These are phyloP conservation scores for Herminia tarsipennalis DNA, from an alignment of 2,888 invertebrate genomes.

Conservation along the genomic window DNA sequence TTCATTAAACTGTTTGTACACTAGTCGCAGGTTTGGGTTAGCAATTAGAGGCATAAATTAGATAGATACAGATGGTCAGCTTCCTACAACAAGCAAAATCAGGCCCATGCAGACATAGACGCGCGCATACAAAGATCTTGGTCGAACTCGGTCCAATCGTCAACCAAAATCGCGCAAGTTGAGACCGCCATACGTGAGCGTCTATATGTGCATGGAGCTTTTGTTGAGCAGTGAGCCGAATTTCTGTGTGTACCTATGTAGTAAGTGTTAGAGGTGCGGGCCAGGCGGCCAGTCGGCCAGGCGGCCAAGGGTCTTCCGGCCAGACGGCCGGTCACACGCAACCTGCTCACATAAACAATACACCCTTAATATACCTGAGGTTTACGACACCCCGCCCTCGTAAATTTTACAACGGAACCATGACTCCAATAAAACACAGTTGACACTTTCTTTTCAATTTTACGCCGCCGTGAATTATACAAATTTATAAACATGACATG, in stretches of 20 bases:
- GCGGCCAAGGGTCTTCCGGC: constrained; percentile 19
- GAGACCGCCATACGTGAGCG: too few relatives aligned
- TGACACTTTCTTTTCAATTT: constrained; percentile 37
- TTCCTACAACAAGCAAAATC: too few relatives aligned
- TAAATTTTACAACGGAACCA: constrained; percentile 37
- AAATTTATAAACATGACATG: constrained; percentile 32
- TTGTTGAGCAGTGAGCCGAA: too few relatives aligned
- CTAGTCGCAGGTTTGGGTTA: constrained; percentile 31
- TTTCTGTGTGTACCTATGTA: too few relatives aligned
- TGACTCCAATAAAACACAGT: constrained; percentile 35
- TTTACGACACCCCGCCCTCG: constrained; percentile 22
- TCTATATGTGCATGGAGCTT: too few relatives aligned
- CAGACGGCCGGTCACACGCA: constrained; percentile 30
- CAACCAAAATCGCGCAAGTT: too few relatives aligned
- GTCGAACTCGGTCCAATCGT: too few relatives aligned
- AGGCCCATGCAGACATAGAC: too few relatives aligned
- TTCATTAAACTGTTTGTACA: constrained; percentile 43
- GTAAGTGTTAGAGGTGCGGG: too few relatives aligned
- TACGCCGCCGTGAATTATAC: constrained; percentile 22
- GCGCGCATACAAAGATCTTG: too few relatives aligned
- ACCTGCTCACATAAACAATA: constrained; percentile 17
- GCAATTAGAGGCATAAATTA: constrained; percentile 41
- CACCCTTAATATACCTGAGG: constrained; percentile 3
- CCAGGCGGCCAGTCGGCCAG: too few relatives aligned
- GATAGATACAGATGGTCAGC: too few relatives aligned